Evolutionary conservation across 2,113 vertebrate species (phyloP).

Genomic region (Phyllostomus discolor): DNA sequence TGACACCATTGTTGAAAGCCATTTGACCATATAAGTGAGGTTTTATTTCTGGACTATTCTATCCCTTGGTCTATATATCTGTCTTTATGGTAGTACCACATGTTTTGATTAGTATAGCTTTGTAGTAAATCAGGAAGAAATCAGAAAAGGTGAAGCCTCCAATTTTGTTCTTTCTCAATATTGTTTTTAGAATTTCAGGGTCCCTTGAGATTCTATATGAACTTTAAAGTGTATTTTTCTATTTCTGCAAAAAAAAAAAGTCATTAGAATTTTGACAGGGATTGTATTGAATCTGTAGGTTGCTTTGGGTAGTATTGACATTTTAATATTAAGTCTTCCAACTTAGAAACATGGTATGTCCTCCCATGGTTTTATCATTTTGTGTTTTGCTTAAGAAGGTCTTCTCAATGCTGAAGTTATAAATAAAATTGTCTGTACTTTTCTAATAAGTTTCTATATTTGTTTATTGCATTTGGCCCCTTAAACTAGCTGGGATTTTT

Average conservation of each 20-base stretch:
- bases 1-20: not conserved
- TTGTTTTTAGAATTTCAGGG: not conserved
- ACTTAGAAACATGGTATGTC: not conserved
- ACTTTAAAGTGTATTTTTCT: not conserved
- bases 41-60: constrained; percentile 1
- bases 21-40: not conserved
- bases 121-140: constrained; percentile 13
- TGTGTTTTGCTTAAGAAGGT: constrained; percentile 2
- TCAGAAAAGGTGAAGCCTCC: not conserved
- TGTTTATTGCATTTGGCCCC: not conserved
- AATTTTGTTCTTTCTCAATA: not conserved
- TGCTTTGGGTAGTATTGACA: not conserved
- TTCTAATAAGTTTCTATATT: not conserved
- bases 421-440: not conserved
- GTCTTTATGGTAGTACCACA: not conserved
- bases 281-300: not conserved
- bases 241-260: not conserved
- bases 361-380: constrained; percentile 16
- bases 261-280: not conserved
- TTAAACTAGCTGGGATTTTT: not conserved
- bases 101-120: not conserved
- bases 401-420: constrained; percentile 19
- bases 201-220: not conserved
- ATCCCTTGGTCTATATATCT: not conserved
- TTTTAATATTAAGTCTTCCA: not conserved